phyloP scores from a whole-genome alignment of 2,113 vertebrate genomes.

The Nannobrachium achirus region DNA sequence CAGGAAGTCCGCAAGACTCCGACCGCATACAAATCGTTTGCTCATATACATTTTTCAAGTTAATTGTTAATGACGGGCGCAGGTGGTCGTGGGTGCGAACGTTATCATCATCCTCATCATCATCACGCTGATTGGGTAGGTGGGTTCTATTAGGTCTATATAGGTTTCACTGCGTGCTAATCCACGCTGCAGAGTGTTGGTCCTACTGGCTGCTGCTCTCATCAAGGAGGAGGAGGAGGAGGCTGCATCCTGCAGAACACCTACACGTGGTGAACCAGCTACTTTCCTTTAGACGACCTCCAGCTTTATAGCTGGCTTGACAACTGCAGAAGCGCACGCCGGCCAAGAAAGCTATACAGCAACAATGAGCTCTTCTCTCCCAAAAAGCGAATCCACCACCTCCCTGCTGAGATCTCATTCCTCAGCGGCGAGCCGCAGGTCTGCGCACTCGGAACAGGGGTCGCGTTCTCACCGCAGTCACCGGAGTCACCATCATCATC shows the following conservation, averaged over 20 bases:
- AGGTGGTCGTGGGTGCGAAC: constrained; percentile 49
- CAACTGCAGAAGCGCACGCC: constrained; percentile 2
- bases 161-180: constrained; percentile 20
- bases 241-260: constrained; percentile 36
- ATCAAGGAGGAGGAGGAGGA: not conserved
- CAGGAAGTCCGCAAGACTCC: constrained; percentile 20
- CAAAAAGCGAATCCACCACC: constrained; percentile 90
- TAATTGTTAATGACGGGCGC: constrained; percentile 20
- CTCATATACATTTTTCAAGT: not conserved
- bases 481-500: constrained; percentile 48
- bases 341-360: no score
- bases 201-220: constrained; percentile 18
- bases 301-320: constrained; percentile 20
- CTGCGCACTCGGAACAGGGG: constrained; percentile 57
- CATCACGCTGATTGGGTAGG: not conserved
- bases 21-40: not conserved
- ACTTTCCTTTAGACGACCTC: constrained; percentile 32
- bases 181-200: constrained; percentile 7
- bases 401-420: constrained; percentile 85
- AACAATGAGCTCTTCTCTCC: constrained; percentile 86
- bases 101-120: constrained; percentile 11
- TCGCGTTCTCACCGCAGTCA: constrained; percentile 36
- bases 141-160: not conserved
- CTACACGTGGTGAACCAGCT: constrained; percentile 52
- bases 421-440: constrained; percentile 66